Conservation (phyloP, 2,113 vertebrate genomes). For the Cyanoderma ruficeps region DNA sequence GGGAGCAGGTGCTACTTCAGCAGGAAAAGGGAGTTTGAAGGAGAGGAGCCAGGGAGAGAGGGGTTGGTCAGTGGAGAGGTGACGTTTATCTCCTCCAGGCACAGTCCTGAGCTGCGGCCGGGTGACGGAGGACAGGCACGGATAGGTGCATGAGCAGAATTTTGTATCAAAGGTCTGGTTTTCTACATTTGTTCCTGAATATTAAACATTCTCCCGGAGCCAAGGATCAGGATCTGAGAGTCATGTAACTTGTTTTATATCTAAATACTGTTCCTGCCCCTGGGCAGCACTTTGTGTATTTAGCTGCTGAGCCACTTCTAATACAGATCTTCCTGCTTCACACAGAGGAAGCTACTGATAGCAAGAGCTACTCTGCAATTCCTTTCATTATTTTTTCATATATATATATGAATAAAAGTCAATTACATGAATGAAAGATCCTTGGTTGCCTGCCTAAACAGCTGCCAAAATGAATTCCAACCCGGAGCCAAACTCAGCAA, state of each 20-base stretch:
- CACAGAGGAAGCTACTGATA: neutral
- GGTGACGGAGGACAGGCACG: neutral
- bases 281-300: constrained; percentile 13
- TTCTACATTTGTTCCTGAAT: neutral
- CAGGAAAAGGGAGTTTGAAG: neutral
- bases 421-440: constrained; percentile 62
- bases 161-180: neutral
- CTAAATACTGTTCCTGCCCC: neutral
- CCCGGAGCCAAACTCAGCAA: neutral
- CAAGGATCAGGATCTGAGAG: neutral
- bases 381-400: constrained; percentile 35
- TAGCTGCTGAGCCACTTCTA: neutral
- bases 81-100: neutral
- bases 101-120: neutral
- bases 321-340: neutral
- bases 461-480: constrained; percentile 58
- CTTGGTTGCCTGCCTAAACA: constrained; percentile 57
- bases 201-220: neutral
- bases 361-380: neutral
- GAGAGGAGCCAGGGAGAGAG: neutral
- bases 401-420: constrained; percentile 25
- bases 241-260: neutral
- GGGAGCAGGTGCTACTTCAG: neutral
- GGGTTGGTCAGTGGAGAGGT: neutral
- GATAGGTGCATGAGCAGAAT: neutral